phyloP scores from a whole-genome alignment of 2,888 invertebrate genomes.

The Philereme transversata region DNA sequence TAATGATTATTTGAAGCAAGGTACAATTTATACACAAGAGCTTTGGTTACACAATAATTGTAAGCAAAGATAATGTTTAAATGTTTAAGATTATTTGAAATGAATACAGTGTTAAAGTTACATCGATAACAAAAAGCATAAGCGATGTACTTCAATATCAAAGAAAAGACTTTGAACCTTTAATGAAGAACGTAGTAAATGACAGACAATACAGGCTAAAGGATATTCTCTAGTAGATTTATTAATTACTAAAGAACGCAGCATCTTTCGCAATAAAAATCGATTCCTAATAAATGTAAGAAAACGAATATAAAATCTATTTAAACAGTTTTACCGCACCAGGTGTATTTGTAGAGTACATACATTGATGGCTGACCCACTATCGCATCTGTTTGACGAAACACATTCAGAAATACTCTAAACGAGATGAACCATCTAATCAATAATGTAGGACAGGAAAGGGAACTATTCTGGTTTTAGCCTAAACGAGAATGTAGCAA shows the following conservation, averaged over 20 bases:
- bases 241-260: background rate
- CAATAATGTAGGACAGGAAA: constrained; percentile 34
- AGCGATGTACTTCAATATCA: too few relatives aligned
- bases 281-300: background rate
- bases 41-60: too few relatives aligned
- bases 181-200: too few relatives aligned
- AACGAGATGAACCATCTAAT: constrained; percentile 34
- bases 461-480: constrained; percentile 16
- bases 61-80: too few relatives aligned
- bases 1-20: too few relatives aligned
- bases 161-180: too few relatives aligned
- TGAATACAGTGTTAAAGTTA: too few relatives aligned
- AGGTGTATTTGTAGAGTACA: constrained; percentile 34
- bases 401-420: constrained; percentile 34
- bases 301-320: constrained; percentile 17
- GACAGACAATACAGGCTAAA: too few relatives aligned
- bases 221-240: too few relatives aligned
- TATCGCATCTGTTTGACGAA: constrained; percentile 49
- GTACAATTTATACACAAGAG: too few relatives aligned
- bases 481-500: constrained; percentile 9
- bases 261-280: background rate
- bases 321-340: constrained; percentile 21
- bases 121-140: too few relatives aligned
- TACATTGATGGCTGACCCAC: constrained; percentile 52
- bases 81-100: too few relatives aligned